phyloP scores from a whole-genome alignment of 2,888 invertebrate genomes.

The Drosophila sordidapex region DNA sequence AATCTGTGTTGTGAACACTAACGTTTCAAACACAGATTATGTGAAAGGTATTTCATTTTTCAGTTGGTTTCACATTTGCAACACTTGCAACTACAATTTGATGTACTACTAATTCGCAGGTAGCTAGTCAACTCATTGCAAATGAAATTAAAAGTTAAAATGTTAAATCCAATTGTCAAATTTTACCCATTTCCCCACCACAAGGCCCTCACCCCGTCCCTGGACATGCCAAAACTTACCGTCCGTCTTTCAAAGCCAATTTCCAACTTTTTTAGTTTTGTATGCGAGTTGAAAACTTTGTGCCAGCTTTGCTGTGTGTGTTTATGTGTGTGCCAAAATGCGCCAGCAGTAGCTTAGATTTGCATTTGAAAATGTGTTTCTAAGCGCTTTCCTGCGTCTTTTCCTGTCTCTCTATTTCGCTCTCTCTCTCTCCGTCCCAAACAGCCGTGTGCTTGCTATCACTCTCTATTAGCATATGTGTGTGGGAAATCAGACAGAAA shows the following conservation, averaged over 20 bases:
- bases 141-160: conserved; percentile 72
- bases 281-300: conserved; percentile 60
- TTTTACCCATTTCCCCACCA: conserved; percentile 17
- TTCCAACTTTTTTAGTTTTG: conserved; percentile 64
- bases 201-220: background rate
- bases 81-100: conserved; percentile 26
- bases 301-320: conserved; percentile 39
- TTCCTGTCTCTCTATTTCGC: background rate
- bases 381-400: conserved; percentile 36
- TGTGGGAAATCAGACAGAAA: conserved; percentile 37
- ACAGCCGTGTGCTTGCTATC: background rate
- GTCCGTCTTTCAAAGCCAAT: conserved; percentile 48
- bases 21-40: background rate
- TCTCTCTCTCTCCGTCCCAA: conserved; percentile 2
- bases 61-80: conserved; percentile 16
- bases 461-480: conserved; percentile 3
- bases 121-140: conserved; percentile 59
- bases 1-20: background rate
- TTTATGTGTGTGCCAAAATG: conserved; percentile 28
- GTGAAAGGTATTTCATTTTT: background rate
- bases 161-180: conserved; percentile 21
- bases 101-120: conserved; percentile 38
- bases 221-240: background rate
- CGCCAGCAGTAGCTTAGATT: conserved; percentile 71
- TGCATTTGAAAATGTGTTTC: conserved; percentile 72